Percentiles rank a stretch among this genome's conserved stretches.
Conservation (phyloP, 2,888 invertebrate species). For the Cerastoderma edule region DNA sequence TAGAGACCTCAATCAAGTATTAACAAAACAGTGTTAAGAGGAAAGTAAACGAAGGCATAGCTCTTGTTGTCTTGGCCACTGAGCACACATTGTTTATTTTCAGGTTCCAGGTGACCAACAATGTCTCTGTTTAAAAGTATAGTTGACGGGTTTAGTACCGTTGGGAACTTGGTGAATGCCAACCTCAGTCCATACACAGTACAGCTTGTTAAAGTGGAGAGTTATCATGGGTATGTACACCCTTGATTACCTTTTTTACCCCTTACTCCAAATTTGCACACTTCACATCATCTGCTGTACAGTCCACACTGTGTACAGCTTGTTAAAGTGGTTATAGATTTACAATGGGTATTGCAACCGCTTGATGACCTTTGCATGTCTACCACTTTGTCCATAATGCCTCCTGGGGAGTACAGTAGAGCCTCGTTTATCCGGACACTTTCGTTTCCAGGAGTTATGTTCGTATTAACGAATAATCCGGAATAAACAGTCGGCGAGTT, state of each 20-base stretch:
- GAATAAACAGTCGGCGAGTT: too few relatives aligned
- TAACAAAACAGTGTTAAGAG: too few relatives aligned
- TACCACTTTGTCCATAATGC: background rate
- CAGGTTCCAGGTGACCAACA: too few relatives aligned
- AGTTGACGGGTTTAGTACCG: slow-evolving; percentile 35
- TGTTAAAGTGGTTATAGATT: background rate
- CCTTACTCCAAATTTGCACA: background rate
- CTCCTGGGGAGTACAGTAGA: background rate
- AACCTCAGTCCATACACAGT: slow-evolving; percentile 77
- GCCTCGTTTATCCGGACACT: too few relatives aligned
- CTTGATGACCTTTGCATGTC: background rate
- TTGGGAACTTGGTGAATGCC: slow-evolving; percentile 59
- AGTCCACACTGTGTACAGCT: background rate
- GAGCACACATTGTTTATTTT: too few relatives aligned
- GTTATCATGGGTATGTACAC: slow-evolving; percentile 62
- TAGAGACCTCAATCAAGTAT: too few relatives aligned
- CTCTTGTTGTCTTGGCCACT: too few relatives aligned
- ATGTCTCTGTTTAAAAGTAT: slow-evolving; percentile 19
- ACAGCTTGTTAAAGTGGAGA: slow-evolving; percentile 67
- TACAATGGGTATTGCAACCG: background rate
- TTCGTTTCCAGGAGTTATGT: too few relatives aligned
- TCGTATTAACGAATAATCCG: too few relatives aligned
- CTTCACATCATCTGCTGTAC: background rate
- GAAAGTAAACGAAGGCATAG: too few relatives aligned
- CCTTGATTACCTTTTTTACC: background rate